A percentile compares a stretch with the other conserved stretches of the same genome.
Evolutionary conservation across 2,888 invertebrate genomes (phyloP).

Genomic region (Frankliniella fusca): DNA sequence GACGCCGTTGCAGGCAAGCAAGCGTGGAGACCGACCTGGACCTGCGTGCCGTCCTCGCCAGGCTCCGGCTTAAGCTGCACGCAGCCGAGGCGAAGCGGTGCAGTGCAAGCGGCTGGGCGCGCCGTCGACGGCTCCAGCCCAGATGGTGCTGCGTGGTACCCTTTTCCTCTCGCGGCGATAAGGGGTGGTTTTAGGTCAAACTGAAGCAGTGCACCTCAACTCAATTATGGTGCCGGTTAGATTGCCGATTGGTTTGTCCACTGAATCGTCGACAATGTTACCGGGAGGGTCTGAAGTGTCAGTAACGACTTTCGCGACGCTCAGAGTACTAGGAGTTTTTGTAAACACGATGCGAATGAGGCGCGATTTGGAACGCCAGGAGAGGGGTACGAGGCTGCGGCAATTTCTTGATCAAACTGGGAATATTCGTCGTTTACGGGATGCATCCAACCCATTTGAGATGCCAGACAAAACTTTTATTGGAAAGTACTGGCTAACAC

Average conservation of each 20-base stretch:
- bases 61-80: too few species aligned
- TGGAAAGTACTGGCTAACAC: slow-evolving; percentile 6
- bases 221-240: too few species aligned
- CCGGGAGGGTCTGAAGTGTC: not conserved
- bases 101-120: too few species aligned
- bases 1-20: too few species aligned
- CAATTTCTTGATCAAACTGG: not conserved
- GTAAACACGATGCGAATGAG: not conserved
- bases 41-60: too few species aligned
- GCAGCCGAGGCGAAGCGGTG: too few species aligned
- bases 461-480: not conserved
- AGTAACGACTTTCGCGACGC: not conserved
- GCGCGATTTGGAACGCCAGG: not conserved
- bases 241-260: not conserved
- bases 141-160: too few species aligned
- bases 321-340: not conserved
- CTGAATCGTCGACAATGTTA: not conserved
- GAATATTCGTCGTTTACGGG: slow-evolving; percentile 2
- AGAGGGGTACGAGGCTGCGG: not conserved
- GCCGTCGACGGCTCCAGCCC: too few species aligned
- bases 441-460: slow-evolving; percentile 1
- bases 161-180: too few species aligned
- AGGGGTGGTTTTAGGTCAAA: too few species aligned
- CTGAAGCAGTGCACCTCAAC: too few species aligned
- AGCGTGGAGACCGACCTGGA: too few species aligned